Evolutionary conservation across 1,140 invertebrate genomes (phyloP), one percentile per base, ranked within the genome.

Genomic region (Bombus pascuorum): DNA sequence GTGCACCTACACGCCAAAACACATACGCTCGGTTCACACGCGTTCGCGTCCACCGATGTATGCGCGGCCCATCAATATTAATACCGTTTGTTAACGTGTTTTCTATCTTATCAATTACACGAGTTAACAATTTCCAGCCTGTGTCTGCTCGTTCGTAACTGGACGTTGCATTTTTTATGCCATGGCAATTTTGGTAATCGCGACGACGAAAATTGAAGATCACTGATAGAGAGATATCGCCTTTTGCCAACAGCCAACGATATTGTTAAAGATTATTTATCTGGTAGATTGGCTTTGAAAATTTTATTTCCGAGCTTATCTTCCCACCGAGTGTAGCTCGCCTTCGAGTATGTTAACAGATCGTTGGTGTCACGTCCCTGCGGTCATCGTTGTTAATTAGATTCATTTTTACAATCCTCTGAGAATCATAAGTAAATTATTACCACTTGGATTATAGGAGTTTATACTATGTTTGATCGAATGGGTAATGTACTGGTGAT

Each of bases 21-120:
- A 47, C 42, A n/a, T 18, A 79, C 28, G 28, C n/a, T 22, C 22
- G 65, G 28, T 80, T 77, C 75, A 62, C 75, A 42, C 53, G 53
- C 25, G 32, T 32, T 22, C 57, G 1, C 15, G 18, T 39, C 25
- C 44, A 22, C 62, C 73, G 4, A 47, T 25, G 22, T 37, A n/a
- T 1, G 53, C 72, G 39, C 34, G 34, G n/a, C 9, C 71, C 71
- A 80, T 81, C 79, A 66, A 81, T 85, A 81, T 68, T 75, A 85
- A 81, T 85, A 80, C 42, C 59, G 68, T 85, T 85, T 59, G 44
- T 72, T 66, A 74, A 65, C 70, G 79, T 42, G 42, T 85, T 81
- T 81, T 70, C 74, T 78, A 78, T 75, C 79, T 81, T 74, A 75
- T 81, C 79, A 57, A 81, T 85, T 85, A 59, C 12, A 32, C n/a